Percentiles rank a stretch among this genome's conserved stretches.
Conservation (phyloP, 2,113 vertebrate species). For the Psephotus haematonotus region DNA sequence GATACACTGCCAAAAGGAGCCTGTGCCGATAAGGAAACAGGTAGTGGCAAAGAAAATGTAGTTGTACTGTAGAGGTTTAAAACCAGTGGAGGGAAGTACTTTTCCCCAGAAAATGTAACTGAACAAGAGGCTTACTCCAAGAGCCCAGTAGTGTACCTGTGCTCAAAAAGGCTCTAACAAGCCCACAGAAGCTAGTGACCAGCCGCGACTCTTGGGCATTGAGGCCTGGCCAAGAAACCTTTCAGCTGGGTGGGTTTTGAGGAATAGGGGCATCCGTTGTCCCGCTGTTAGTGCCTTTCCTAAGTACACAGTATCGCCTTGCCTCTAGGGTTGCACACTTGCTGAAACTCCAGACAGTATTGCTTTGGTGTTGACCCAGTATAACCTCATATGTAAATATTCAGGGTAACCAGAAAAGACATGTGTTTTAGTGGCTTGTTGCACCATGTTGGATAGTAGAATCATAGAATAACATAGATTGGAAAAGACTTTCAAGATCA, state of each 20-base stretch:
- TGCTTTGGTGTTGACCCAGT: neutral
- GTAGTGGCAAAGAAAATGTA: neutral
- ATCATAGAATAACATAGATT: neutral
- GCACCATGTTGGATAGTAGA: neutral
- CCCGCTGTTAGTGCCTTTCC: neutral
- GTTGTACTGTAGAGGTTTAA: neutral
- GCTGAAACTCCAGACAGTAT: neutral
- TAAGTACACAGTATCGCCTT: accelerated
- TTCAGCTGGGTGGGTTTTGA: neutral
- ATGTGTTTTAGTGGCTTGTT: accelerated
- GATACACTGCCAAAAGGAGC: neutral
- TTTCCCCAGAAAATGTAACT: neutral
- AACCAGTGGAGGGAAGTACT: neutral
- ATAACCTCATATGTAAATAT: neutral
- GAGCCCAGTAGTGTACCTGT: neutral
- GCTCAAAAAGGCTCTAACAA: neutral
- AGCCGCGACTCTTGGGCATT: neutral
- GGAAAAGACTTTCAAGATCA: neutral
- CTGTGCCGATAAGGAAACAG: neutral
- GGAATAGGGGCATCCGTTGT: too few species aligned
- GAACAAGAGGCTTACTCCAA: neutral
- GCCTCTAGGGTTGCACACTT: neutral
- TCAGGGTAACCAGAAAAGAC: neutral
- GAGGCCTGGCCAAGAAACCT: neutral
- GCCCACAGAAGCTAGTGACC: neutral